Percentiles rank a stretch among this genome's conserved stretches.
Evolutionary conservation across 2,797 vertebrate species (phyloP).

Genomic region (Alfaro cultratus): DNA sequence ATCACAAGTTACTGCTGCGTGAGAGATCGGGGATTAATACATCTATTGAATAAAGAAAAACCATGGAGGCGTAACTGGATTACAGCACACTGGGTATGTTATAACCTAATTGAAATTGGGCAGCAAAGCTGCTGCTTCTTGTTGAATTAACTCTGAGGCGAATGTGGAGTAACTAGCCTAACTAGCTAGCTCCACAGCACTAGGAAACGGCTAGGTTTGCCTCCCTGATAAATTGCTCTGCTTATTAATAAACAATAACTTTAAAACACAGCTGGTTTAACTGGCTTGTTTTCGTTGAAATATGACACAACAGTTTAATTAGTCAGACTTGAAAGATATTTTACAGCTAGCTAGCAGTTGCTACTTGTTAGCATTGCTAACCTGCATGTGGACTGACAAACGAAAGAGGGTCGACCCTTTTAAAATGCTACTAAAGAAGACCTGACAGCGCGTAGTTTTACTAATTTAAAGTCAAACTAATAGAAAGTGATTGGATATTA

Average conservation of each 20-base stretch:
- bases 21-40: conserved; percentile 6
- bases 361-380: conserved; percentile 57
- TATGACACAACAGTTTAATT: background rate
- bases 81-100: conserved; percentile 40
- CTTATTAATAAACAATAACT: background rate
- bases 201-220: background rate
- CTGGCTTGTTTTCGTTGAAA: background rate
- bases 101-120: conserved; percentile 12
- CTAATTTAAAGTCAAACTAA: background rate
- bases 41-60: conserved; percentile 25
- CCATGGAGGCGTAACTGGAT: conserved; percentile 45
- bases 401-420: background rate
- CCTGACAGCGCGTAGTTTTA: background rate
- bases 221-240: background rate
- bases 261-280: accelerated
- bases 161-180: conserved; percentile 12
- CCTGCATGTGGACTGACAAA: background rate
- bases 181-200: conserved; percentile 15
- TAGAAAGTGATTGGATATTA: accelerated
- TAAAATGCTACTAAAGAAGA: background rate
- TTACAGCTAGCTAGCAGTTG: conserved; percentile 13
- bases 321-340: background rate
- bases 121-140: background rate
- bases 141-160: conserved; percentile 13
- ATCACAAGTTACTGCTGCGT: conserved; percentile 31